Evolutionary conservation across 2,888 invertebrate species (phyloP).

Genomic region (Diloba caeruleocephala): DNA sequence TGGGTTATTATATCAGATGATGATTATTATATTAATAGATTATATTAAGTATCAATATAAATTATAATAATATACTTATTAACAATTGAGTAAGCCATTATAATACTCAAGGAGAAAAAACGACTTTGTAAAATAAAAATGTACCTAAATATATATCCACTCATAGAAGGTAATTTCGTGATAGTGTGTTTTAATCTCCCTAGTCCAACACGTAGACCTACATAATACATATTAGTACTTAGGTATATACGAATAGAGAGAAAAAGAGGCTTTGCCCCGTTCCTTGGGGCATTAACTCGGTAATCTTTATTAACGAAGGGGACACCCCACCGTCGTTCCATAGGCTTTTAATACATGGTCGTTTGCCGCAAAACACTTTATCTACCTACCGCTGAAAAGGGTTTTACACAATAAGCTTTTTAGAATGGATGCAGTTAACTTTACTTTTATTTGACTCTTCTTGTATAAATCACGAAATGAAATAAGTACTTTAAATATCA

Average conservation of each 20-base stretch:
- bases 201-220: conserved; percentile 12
- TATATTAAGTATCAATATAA: no score
- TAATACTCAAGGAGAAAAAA: no score
- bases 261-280: conserved; percentile 49
- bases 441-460: not conserved
- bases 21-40: no score
- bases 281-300: conserved; percentile 57
- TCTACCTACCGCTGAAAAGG: conserved; percentile 18
- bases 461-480: not conserved
- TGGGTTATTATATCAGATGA: no score
- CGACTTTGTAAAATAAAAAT: not conserved
- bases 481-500: no score
- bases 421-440: not conserved
- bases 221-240: conserved; percentile 9
- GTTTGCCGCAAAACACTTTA: conserved; percentile 41
- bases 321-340: conserved; percentile 43
- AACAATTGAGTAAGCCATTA: no score
- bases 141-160: not conserved
- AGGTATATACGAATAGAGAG: conserved; percentile 29
- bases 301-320: conserved; percentile 69
- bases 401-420: conserved; percentile 11
- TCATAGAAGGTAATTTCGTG: conserved; percentile 7
- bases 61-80: no score
- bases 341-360: conserved; percentile 43
- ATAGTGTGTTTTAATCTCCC: conserved; percentile 21